Evolutionary conservation across 2,797 vertebrate genomes (phyloP).

Genomic region (Chaunax sp.): DNA sequence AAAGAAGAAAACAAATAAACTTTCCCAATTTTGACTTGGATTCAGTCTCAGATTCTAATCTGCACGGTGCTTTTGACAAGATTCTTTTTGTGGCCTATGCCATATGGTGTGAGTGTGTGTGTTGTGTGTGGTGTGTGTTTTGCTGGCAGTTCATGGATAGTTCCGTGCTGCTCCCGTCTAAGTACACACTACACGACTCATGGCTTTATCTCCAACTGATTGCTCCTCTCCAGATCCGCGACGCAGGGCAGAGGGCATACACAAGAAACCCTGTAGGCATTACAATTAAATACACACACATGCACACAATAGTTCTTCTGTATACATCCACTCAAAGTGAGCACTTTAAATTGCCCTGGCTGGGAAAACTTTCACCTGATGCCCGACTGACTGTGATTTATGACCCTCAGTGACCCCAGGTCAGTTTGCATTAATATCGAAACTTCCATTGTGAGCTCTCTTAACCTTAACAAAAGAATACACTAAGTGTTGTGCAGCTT

Average conservation of each 20-base stretch:
- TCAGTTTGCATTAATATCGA: conserved; percentile 39
- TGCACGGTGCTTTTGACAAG: conserved; percentile 10
- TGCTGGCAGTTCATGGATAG: conserved; percentile 64
- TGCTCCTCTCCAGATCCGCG: conserved; percentile 73
- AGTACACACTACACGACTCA: conserved; percentile 76
- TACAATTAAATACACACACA: conserved; percentile 32
- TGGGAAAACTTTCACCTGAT: conserved; percentile 84
- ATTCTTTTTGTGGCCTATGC: conserved; percentile 27
- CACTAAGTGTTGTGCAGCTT: conserved; percentile 19
- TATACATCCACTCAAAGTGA: conserved; percentile 29
- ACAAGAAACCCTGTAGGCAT: conserved; percentile 28
- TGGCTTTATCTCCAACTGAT: conserved; percentile 79
- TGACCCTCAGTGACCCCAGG: conserved; percentile 30
- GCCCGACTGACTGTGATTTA: conserved; percentile 72
- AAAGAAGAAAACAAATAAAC: not conserved
- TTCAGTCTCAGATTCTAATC: too few relatives aligned
- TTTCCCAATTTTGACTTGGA: not conserved
- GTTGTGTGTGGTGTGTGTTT: conserved; percentile 23
- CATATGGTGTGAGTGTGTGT: conserved; percentile 64
- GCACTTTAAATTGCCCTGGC: conserved; percentile 34
- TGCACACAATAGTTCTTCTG: conserved; percentile 14
- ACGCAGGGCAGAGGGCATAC: conserved; percentile 57
- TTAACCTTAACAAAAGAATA: conserved; percentile 29
- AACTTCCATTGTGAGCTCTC: conserved; percentile 19
- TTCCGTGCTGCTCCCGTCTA: conserved; percentile 85